Evolutionary conservation across 2,888 invertebrate genomes (phyloP).

Genomic region (Drosophila robusta): DNA sequence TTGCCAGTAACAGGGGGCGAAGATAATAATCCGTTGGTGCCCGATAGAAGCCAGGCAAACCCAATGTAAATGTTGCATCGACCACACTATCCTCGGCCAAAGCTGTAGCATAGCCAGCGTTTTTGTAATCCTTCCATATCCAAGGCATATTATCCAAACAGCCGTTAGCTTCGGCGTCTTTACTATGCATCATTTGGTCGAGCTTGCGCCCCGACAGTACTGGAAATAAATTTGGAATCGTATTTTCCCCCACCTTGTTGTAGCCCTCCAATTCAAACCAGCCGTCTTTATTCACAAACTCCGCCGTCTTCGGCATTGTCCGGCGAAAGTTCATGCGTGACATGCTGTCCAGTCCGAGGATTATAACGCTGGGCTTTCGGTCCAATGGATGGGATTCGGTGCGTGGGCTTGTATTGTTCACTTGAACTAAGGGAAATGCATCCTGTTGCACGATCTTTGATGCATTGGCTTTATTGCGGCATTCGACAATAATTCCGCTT

Average conservation of each 20-base stretch:
- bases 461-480: slow-evolving; percentile 29
- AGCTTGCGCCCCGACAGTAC: slow-evolving; percentile 88
- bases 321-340: slow-evolving; percentile 86
- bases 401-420: neutral
- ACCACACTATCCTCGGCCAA: slow-evolving; percentile 89
- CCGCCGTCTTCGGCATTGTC: slow-evolving; percentile 89
- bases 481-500: slow-evolving; percentile 44
- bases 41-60: slow-evolving; percentile 85
- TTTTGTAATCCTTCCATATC: slow-evolving; percentile 90
- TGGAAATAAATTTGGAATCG: slow-evolving; percentile 93
- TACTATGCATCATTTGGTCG: slow-evolving; percentile 52
- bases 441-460: slow-evolving; percentile 74
- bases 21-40: slow-evolving; percentile 92
- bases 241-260: slow-evolving; percentile 91
- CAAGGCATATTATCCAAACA: slow-evolving; percentile 89
- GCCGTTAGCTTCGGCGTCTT: slow-evolving; percentile 85
- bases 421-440: slow-evolving; percentile 86
- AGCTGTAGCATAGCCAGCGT: slow-evolving; percentile 89
- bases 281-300: slow-evolving; percentile 87
- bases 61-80: neutral
- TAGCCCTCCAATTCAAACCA: slow-evolving; percentile 90
- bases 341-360: slow-evolving; percentile 93
- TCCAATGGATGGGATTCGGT: neutral
- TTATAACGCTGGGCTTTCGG: slow-evolving; percentile 87
- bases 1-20: slow-evolving; percentile 88